These are phyloP conservation scores for Bettongia penicillata DNA, from an alignment of 2,113 vertebrate genomes.

Conservation along the genomic window DNA sequence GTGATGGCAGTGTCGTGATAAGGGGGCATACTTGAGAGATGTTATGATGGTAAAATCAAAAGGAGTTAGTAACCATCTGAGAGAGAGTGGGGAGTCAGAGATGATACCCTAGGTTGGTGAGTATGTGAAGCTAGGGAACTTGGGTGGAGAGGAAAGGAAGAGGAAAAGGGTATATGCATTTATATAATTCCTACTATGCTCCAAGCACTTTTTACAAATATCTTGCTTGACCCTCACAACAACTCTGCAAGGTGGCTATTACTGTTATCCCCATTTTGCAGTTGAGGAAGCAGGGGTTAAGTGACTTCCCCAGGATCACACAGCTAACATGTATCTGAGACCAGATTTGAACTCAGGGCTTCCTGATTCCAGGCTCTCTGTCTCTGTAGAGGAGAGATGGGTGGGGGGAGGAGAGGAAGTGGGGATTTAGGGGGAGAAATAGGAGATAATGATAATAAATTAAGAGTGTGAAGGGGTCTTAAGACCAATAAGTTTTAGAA, in stretches of 20 bases:
- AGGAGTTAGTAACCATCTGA: not conserved
- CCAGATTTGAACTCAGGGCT: not conserved
- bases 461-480: not conserved
- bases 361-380: not conserved
- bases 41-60: not conserved
- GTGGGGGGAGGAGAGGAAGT: accelerated
- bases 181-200: not conserved
- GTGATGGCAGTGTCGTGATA: not conserved
- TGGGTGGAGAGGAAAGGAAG: not conserved
- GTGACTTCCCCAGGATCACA: not conserved
- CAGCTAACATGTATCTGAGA: not conserved
- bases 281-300: not conserved
- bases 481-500: not conserved
- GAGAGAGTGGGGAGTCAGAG: not conserved
- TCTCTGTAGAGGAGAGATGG: not conserved
- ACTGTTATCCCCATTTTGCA: not conserved
- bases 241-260: not conserved
- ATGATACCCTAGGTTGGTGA: not conserved
- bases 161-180: not conserved
- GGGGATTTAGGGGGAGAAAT: not conserved
- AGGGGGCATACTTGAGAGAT: not conserved
- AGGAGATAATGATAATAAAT: not conserved
- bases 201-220: not conserved
- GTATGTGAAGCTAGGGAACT: not conserved
- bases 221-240: not conserved